Conservation (phyloP, 2,797 vertebrate species). For the Phalanger gymnotis region DNA sequence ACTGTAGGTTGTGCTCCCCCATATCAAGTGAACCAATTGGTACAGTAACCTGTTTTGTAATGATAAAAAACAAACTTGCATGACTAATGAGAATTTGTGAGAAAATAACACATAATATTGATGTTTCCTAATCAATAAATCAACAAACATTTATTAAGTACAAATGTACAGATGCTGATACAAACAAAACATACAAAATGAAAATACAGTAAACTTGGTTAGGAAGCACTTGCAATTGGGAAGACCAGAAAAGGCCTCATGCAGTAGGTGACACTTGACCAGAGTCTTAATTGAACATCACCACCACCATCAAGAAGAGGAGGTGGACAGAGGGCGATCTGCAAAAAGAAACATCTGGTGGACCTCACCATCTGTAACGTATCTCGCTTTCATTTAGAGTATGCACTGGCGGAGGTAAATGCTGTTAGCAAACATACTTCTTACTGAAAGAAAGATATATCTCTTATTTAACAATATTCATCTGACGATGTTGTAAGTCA, state of each 20-base stretch:
- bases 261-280: not conserved
- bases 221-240: not conserved
- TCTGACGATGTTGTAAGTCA: not conserved
- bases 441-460: not conserved
- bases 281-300: not conserved
- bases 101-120: not conserved
- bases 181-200: not conserved
- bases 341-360: not conserved
- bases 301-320: not conserved
- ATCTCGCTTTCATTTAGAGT: not conserved
- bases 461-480: not conserved
- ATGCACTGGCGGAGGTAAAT: not conserved
- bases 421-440: not conserved
- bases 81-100: not conserved
- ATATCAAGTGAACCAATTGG: not conserved
- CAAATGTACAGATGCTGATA: not conserved
- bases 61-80: not conserved
- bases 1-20: not conserved
- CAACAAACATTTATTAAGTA: not conserved
- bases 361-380: not conserved
- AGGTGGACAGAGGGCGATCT: not conserved
- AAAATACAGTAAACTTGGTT: no score
- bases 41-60: not conserved
- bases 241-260: not conserved
- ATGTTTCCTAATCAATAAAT: not conserved